Evolutionary conservation across 2,888 invertebrate species (phyloP).

Genomic region (Listrodromus nycthemerus): DNA sequence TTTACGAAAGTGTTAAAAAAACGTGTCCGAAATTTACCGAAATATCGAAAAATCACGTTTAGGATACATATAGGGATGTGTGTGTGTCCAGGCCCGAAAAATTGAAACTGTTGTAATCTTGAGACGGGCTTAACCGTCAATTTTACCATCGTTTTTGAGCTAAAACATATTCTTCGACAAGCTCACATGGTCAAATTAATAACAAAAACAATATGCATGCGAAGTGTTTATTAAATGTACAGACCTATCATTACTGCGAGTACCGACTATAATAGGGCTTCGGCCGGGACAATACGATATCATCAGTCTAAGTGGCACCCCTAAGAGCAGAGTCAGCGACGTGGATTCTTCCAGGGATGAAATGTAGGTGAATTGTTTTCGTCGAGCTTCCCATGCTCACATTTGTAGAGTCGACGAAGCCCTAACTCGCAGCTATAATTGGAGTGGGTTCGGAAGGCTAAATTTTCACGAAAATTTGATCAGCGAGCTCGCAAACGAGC

Average conservation of each 20-base stretch:
- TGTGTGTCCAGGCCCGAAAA: too few relatives aligned
- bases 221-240: too few relatives aligned
- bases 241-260: slow-evolving; percentile 1
- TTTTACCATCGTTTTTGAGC: too few relatives aligned
- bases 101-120: too few relatives aligned
- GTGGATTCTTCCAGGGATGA: not conserved
- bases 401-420: not conserved
- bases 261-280: slow-evolving; percentile 10
- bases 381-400: not conserved
- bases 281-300: not conserved
- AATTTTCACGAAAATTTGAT: slow-evolving; percentile 44
- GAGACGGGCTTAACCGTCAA: too few relatives aligned
- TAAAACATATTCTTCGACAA: too few relatives aligned
- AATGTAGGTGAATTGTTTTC: not conserved
- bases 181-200: too few relatives aligned
- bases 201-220: too few relatives aligned
- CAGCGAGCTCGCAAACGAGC: slow-evolving; percentile 21
- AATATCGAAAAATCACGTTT: too few relatives aligned
- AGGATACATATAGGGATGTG: too few relatives aligned
- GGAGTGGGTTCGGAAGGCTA: not conserved
- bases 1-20: too few relatives aligned
- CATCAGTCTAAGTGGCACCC: slow-evolving; percentile 35
- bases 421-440: slow-evolving; percentile 16
- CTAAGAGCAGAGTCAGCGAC: not conserved
- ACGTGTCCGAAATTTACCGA: too few relatives aligned